Evolutionary conservation across 2,797 vertebrate genomes (phyloP).

Genomic region (Meriones psammophilus): DNA sequence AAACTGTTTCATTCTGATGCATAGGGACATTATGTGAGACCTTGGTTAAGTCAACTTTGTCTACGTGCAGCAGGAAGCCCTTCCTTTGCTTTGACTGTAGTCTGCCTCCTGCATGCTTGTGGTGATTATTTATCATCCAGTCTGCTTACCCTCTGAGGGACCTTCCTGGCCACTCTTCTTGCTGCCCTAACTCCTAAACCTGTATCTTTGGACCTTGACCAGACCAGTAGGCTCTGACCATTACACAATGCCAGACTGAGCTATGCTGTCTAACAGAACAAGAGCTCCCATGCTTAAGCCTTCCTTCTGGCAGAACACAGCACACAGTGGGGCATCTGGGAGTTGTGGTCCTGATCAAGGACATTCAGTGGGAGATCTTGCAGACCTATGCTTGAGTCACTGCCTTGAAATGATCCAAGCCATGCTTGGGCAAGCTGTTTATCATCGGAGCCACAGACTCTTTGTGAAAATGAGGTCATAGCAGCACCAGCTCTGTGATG

Average conservation of each 20-base stretch:
- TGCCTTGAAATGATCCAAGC: background rate
- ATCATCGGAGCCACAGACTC: background rate
- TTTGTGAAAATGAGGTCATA: background rate
- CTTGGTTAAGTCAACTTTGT: background rate
- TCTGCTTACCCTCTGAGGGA: background rate
- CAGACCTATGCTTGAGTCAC: background rate
- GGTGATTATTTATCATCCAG: background rate
- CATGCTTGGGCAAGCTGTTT: background rate
- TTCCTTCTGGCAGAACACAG: background rate
- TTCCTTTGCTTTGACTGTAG: background rate
- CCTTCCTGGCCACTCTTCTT: background rate
- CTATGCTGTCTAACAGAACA: rapidly evolving
- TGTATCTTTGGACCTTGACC: background rate
- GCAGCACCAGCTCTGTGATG: background rate
- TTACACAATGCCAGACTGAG: background rate
- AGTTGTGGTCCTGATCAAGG: background rate
- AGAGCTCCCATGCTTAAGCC: background rate
- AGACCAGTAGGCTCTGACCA: background rate
- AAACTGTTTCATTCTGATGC: background rate
- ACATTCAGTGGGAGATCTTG: background rate
- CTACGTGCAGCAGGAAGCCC: no score
- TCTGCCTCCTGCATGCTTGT: background rate
- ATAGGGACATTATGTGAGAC: rapidly evolving
- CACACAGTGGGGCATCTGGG: background rate
- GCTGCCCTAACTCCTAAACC: background rate